phyloP scores from a whole-genome alignment of 1,140 invertebrate genomes.

The Eriocheir sinensis region DNA sequence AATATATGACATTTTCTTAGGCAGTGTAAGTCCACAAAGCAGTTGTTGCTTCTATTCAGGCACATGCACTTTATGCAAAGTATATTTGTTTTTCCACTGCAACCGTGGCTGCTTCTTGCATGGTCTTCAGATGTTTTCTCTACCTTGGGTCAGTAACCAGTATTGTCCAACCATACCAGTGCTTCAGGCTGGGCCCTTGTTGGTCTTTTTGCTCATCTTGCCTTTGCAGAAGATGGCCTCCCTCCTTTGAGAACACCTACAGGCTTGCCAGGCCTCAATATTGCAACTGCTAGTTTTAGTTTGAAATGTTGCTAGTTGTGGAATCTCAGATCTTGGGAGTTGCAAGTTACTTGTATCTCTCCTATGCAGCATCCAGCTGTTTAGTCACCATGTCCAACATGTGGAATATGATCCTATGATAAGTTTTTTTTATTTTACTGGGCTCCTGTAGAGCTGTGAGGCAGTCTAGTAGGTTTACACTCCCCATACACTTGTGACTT shows the following conservation, averaged over 20 bases:
- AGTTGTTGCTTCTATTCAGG: slow-evolving; percentile 40
- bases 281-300: slow-evolving; percentile 43
- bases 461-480: slow-evolving; percentile 80
- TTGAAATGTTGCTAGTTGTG: slow-evolving; percentile 53
- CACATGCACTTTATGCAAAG: slow-evolving; percentile 39
- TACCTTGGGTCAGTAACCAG: slow-evolving; percentile 30
- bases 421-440: slow-evolving; percentile 69
- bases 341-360: slow-evolving; percentile 56
- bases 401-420: slow-evolving; percentile 73
- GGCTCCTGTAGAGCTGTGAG: slow-evolving; percentile 79
- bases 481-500: slow-evolving; percentile 80
- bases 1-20: too few relatives aligned
- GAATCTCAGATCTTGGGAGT: slow-evolving; percentile 38
- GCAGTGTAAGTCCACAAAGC: slow-evolving; percentile 44
- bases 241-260: slow-evolving; percentile 7
- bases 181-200: background rate
- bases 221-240: slow-evolving; percentile 12
- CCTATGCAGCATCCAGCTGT: slow-evolving; percentile 79
- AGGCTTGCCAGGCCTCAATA: slow-evolving; percentile 57
- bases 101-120: slow-evolving; percentile 36
- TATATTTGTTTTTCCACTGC: slow-evolving; percentile 53
- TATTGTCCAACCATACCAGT: slow-evolving; percentile 15
- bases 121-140: slow-evolving; percentile 16
- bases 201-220: background rate
- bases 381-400: slow-evolving; percentile 80